phyloP scores from a whole-genome alignment of 2,888 invertebrate species.

The Mactromeris polynyma region DNA sequence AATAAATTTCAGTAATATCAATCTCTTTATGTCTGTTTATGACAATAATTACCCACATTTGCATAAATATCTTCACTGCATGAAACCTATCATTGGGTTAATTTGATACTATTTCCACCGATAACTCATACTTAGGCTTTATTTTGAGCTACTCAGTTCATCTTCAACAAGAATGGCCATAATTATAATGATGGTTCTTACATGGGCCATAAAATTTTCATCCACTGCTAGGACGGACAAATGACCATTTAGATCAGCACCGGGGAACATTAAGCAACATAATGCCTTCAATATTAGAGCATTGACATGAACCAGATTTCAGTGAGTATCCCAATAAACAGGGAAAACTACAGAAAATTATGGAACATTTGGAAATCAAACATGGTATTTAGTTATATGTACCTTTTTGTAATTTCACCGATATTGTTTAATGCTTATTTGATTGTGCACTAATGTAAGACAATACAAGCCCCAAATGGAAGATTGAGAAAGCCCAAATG shows the following conservation, averaged over 20 bases:
- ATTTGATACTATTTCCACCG: constrained; percentile 36
- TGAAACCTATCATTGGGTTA: constrained; percentile 38
- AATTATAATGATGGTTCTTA: constrained; percentile 29
- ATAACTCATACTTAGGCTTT: constrained; percentile 39
- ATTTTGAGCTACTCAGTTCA: constrained; percentile 15
- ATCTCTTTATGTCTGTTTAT: constrained; percentile 8
- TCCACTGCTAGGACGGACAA: not conserved
- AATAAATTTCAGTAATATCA: constrained; percentile 12
- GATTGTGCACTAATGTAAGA: too few relatives aligned
- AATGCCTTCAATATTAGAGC: not conserved
- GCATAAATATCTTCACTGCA: constrained; percentile 33
- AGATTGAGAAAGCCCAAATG: too few relatives aligned
- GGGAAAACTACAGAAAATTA: not conserved
- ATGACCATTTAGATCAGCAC: not conserved
- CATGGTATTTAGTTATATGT: too few relatives aligned
- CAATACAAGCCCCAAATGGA: too few relatives aligned
- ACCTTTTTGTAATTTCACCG: too few relatives aligned
- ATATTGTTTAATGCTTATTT: too few relatives aligned
- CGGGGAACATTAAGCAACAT: not conserved
- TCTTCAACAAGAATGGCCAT: constrained; percentile 26
- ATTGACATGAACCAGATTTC: not conserved
- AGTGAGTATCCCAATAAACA: not conserved
- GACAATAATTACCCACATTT: constrained; percentile 39
- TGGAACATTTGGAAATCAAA: too few relatives aligned
- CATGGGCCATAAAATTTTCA: constrained; percentile 32